Evolutionary conservation across 2,113 vertebrate species (phyloP).

Genomic region (Phoxinus phoxinus): DNA sequence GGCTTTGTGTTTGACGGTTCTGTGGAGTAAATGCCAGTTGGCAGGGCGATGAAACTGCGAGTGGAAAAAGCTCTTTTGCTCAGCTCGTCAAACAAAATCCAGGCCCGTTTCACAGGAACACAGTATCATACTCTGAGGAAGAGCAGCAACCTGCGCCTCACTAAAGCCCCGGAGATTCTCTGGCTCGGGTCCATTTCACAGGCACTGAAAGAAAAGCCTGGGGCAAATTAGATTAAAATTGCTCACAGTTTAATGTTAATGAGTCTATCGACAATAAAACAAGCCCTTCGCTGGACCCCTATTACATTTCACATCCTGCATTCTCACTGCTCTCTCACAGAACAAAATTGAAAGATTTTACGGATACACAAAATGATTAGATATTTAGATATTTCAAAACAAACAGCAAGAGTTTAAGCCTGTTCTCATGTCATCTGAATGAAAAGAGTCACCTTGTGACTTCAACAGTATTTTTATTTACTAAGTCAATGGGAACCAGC

Average conservation of each 20-base stretch:
- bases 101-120: neutral
- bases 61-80: conserved; percentile 7
- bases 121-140: conserved; percentile 19
- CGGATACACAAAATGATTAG: neutral
- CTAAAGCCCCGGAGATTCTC: conserved; percentile 21
- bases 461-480: too few relatives aligned
- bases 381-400: neutral
- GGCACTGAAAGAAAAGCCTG: conserved; percentile 31
- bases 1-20: neutral
- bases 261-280: conserved; percentile 40
- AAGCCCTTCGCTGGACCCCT: conserved; percentile 23
- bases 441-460: neutral
- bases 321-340: neutral
- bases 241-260: conserved; percentile 50
- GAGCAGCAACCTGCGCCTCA: conserved; percentile 8
- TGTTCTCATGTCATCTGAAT: neutral
- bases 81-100: conserved; percentile 4
- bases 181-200: conserved; percentile 38
- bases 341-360: neutral
- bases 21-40: neutral
- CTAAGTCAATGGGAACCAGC: too few relatives aligned
- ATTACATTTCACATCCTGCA: neutral
- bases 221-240: conserved; percentile 51
- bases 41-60: neutral
- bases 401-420: neutral